Conservation (phyloP, 2,888 invertebrate genomes). For the Cylloceria caligata region DNA sequence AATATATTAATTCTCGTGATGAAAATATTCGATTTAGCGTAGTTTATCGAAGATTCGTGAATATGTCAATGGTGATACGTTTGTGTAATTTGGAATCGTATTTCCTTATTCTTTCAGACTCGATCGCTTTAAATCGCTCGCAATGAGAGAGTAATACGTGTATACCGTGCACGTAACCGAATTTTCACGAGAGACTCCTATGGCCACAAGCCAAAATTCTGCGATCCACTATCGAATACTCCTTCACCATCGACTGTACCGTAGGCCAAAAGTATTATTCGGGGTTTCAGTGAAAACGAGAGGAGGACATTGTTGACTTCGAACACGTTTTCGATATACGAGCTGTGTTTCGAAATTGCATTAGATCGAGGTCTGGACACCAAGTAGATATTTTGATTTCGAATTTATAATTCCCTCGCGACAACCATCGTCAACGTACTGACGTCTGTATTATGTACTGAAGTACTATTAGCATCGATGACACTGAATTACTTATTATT, state of each 20-base stretch:
- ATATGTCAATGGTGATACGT: too few species aligned
- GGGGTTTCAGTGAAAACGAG: constrained; percentile 62
- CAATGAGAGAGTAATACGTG: constrained; percentile 52
- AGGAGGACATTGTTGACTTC: constrained; percentile 61
- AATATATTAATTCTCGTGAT: too few species aligned
- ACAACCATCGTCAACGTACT: background rate
- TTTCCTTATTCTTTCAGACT: background rate
- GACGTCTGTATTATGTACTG: constrained; percentile 11
- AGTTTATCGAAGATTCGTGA: background rate
- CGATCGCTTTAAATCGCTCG: background rate
- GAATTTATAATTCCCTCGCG: constrained; percentile 26
- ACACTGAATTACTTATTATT: constrained; percentile 18
- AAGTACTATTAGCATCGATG: background rate
- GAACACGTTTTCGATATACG: constrained; percentile 57
- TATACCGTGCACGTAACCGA: constrained; percentile 65
- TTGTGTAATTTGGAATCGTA: background rate
- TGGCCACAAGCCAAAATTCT: constrained; percentile 55
- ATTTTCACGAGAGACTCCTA: constrained; percentile 59
- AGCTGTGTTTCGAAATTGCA: constrained; percentile 46
- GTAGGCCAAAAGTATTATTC: constrained; percentile 56
- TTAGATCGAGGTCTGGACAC: constrained; percentile 32
- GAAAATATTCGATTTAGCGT: background rate
- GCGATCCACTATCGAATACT: constrained; percentile 60
- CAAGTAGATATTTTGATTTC: constrained; percentile 27
- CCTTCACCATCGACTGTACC: background rate